Evolutionary conservation across 2,888 invertebrate genomes (phyloP).

Genomic region (Diaperis boleti): DNA sequence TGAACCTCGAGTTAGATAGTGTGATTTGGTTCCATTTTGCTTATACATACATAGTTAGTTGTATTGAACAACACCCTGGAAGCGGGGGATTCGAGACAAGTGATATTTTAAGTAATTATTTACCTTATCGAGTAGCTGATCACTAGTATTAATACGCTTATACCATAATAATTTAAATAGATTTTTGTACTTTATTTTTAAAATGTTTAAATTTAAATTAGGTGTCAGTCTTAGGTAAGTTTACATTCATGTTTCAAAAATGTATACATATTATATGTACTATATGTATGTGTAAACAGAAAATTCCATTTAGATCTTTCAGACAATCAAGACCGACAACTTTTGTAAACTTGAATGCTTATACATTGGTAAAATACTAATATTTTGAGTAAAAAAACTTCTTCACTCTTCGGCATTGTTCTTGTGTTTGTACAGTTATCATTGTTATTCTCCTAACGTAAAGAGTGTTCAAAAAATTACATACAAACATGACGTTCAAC

Average conservation of each 20-base stretch:
- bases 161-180: slow-evolving; percentile 6
- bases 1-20: neutral
- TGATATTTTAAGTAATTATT: slow-evolving; percentile 36
- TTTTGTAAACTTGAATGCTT: no score
- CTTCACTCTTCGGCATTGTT: no score
- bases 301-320: no score
- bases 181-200: neutral
- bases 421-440: no score
- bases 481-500: no score
- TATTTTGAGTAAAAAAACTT: no score
- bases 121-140: slow-evolving; percentile 15
- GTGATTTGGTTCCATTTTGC: slow-evolving; percentile 36
- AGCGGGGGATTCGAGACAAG: slow-evolving; percentile 32
- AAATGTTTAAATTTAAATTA: neutral
- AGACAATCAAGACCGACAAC: no score
- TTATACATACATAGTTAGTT: slow-evolving; percentile 8
- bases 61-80: slow-evolving; percentile 33
- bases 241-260: neutral
- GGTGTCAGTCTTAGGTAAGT: neutral
- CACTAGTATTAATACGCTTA: slow-evolving; percentile 17
- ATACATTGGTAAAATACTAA: no score
- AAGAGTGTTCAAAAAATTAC: no score
- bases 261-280: neutral
- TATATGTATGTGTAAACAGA: no score
- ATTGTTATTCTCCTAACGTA: no score